phyloP scores from a whole-genome alignment of 1,140 invertebrate species.

The Drosophila asahinai region DNA sequence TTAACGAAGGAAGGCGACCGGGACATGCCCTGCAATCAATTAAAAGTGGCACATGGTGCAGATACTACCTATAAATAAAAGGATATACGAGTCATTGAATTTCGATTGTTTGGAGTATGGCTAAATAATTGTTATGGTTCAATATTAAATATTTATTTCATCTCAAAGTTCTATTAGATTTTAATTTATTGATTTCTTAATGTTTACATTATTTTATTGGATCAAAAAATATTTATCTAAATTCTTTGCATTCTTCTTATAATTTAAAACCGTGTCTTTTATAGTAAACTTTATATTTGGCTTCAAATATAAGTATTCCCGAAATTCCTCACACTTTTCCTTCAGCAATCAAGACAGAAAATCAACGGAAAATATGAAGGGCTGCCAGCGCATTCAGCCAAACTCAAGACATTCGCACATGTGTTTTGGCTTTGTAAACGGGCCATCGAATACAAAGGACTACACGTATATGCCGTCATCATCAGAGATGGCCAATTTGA shows the following conservation, averaged over 20 bases:
- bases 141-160: no score
- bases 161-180: no score
- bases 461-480: slow-evolving; percentile 63
- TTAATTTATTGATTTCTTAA: no score
- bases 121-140: background rate
- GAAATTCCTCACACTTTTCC: no score
- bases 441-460: slow-evolving; percentile 51
- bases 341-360: slow-evolving; percentile 16
- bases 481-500: slow-evolving; percentile 77
- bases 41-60: background rate
- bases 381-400: slow-evolving; percentile 10
- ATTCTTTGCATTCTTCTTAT: background rate
- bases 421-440: slow-evolving; percentile 55
- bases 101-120: background rate
- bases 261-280: no score
- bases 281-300: no score
- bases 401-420: slow-evolving; percentile 46
- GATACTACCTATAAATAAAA: background rate
- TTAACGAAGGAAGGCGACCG: slow-evolving; percentile 15
- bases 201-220: no score
- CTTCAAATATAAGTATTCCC: no score
- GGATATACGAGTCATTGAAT: background rate
- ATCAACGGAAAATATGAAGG: slow-evolving; percentile 14
- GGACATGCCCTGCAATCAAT: slow-evolving; percentile 35
- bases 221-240: no score